A percentile compares a stretch with the other conserved stretches of the same genome.
phyloP scores from a whole-genome alignment of 2,113 vertebrate genomes.

The Rhinolophus sinicus region DNA sequence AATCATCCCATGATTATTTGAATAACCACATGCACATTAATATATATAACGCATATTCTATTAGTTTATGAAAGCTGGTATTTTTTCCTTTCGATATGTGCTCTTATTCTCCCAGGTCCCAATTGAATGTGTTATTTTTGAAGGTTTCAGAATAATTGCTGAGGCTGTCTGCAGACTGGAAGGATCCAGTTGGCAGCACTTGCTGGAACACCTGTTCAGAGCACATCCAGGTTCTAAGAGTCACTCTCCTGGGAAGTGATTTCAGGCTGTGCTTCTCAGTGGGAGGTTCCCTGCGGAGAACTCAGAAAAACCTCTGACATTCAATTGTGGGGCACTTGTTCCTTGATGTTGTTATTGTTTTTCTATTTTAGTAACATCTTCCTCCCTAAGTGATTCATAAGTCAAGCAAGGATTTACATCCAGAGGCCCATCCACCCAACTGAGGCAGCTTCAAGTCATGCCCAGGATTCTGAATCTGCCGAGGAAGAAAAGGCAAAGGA shows the following conservation, averaged over 20 bases:
- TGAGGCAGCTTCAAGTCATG: background rate
- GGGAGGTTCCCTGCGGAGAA: conserved; percentile 38
- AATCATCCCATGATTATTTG: background rate
- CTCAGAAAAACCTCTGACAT: conserved; percentile 58
- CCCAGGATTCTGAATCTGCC: background rate
- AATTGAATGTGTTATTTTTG: background rate
- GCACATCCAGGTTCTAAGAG: conserved; percentile 46
- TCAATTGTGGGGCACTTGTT: conserved; percentile 41
- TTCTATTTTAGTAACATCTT: conserved; percentile 46
- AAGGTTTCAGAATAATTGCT: conserved; percentile 46
- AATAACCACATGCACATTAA: background rate
- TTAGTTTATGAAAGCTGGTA: background rate
- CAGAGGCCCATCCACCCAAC: background rate
- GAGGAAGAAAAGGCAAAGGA: background rate
- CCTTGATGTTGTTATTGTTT: conserved; percentile 51
- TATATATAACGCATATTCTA: background rate
- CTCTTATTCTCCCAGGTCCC: background rate
- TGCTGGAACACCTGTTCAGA: conserved; percentile 66
- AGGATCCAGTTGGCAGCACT: conserved; percentile 64
- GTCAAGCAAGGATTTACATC: background rate
- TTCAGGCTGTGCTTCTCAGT: conserved; percentile 57
- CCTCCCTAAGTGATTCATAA: conserved; percentile 14
- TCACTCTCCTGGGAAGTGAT: conserved; percentile 53
- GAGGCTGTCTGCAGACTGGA: background rate
- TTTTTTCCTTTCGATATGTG: background rate